These are phyloP conservation scores for Phenganax stokvisi DNA, from an alignment of 92 coral and sea anemone species.

Conservation along the genomic window DNA sequence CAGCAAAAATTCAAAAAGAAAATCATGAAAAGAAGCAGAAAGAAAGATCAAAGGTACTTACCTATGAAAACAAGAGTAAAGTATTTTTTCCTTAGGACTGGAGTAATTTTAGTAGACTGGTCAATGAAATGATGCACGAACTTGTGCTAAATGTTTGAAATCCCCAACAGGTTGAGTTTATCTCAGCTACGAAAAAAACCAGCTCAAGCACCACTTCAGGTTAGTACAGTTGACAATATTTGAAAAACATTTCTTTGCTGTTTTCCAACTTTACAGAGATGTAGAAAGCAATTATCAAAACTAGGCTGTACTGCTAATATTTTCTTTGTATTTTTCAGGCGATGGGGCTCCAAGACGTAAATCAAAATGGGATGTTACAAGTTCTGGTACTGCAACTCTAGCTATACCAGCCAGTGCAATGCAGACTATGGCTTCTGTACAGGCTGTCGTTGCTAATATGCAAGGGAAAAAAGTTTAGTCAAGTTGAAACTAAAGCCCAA, in stretches of 20 bases:
- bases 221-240: background rate
- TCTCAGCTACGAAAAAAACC: conserved; percentile 69
- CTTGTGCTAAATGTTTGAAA: background rate
- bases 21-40: conserved; percentile 81
- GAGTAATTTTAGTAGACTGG: background rate
- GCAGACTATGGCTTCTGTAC: conserved; percentile 31
- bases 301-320: background rate
- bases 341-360: conserved; percentile 81
- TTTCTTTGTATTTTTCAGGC: conserved; percentile 26
- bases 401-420: background rate
- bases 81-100: background rate
- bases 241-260: background rate
- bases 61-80: background rate
- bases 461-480: too few species aligned
- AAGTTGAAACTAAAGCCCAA: too few species aligned
- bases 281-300: background rate
- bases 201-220: background rate
- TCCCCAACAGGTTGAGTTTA: conserved; percentile 67
- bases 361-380: conserved; percentile 88
- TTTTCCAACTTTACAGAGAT: background rate
- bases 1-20: conserved; percentile 87
- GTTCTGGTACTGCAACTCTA: conserved; percentile 45
- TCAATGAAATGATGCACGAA: background rate
- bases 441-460: conserved; percentile 19
- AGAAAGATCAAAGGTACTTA: conserved; percentile 57